Base-by-base conservation (phyloP, 1,140 invertebrate species). In the Sarcophaga peregrina region DNA sequence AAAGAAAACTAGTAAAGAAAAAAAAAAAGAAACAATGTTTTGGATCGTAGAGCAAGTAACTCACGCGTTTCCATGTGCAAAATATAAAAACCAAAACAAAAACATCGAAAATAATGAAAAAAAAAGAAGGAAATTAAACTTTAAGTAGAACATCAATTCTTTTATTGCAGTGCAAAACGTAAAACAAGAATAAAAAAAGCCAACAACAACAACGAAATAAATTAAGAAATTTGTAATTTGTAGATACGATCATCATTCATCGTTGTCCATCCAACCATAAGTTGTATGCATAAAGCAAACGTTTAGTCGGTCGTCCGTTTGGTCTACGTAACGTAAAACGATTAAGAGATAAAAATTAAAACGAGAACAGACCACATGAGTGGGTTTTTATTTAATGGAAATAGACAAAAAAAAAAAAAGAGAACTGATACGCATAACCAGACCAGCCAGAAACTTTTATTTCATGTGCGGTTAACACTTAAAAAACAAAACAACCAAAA, bases 31-130 rank as follows among this genome's bases (percentile, higher is more conserved):
- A 7, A 48, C n/a, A 78, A 78, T 78, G 75, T 78, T 78, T 78
- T 78, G 75, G 47, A 78, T 78, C n/a, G 75, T 78, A 25, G 48
- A 78, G 75, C 75, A 78, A 78, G 75, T 78, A 78, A 78, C 75
- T 78, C 75, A 78, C 75, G 47, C 75, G 75, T 20, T 78, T 50
- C 75, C 47, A 78, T 50, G 46, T 78, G 75, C 47, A 76, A 48
- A 48, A 76, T 46, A 37, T 15, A 46, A 37, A 15, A 37, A 15
- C 74, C 46, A 47, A 11, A 76, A 76, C 45, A 47, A 48, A 50
- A 78, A 20, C 8, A 50, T 74, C 10, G 3, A 74, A 45, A 45
- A 74, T n/a, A 50, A 50, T 5, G 17, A 48, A 20, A 17, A 17
- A 9, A 76, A n/a, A 76, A 76, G 48, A 47, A 7, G 20, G 62